These are phyloP conservation scores for Petrolisthes manimaculis DNA, from an alignment of 2,888 invertebrate genomes.

Conservation along the genomic window DNA sequence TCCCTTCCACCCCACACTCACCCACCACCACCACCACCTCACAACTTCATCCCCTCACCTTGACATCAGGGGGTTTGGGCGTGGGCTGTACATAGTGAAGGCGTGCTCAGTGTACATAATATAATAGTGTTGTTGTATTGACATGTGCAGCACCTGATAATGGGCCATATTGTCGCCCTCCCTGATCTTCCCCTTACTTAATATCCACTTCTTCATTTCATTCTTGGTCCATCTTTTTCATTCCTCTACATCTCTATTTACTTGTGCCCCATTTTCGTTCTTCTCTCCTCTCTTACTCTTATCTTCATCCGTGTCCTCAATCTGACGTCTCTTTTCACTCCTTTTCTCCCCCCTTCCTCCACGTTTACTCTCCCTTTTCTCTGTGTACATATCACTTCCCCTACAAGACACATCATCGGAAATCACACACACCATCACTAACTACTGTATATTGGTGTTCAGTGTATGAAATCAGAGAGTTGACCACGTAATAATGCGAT, in stretches of 20 bases:
- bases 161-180: background rate
- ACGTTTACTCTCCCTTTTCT: background rate
- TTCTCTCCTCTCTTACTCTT: background rate
- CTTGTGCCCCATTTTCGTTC: background rate
- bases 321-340: background rate
- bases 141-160: constrained; percentile 8
- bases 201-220: background rate
- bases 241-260: background rate
- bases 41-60: constrained; percentile 9
- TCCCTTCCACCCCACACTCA: background rate
- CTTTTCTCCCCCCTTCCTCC: background rate
- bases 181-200: background rate
- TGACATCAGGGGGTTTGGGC: background rate
- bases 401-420: no score
- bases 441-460: no score
- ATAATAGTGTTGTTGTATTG: constrained; percentile 10
- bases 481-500: no score
- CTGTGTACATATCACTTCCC: background rate
- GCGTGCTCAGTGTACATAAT: constrained; percentile 51
- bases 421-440: no score
- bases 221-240: background rate
- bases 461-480: no score
- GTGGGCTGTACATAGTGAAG: constrained; percentile 35
- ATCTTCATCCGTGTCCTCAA: no score
- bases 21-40: background rate